A percentile compares a stretch with the other conserved stretches of the same genome.
phyloP scores from a whole-genome alignment of 1,140 invertebrate genomes.

The Ceratitis capitata region DNA sequence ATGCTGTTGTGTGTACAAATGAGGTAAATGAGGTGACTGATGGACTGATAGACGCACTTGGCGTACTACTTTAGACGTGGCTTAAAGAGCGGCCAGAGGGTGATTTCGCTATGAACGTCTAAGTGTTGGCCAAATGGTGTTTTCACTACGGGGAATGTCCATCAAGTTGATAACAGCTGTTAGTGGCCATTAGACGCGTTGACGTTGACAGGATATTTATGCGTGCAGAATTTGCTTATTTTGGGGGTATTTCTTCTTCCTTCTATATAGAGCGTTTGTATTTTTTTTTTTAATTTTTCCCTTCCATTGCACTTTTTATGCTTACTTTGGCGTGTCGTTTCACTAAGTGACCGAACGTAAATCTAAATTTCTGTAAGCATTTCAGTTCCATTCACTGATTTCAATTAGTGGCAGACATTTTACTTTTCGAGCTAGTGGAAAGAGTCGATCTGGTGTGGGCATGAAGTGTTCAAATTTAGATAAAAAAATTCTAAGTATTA shows the following conservation, averaged over 20 bases:
- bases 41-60: not conserved
- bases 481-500: not conserved
- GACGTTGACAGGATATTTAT: not conserved
- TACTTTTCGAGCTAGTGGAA: too few relatives aligned
- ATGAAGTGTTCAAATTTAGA: not conserved
- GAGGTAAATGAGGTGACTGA: conserved; percentile 12
- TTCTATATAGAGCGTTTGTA: too few relatives aligned
- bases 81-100: not conserved
- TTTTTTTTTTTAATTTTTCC: not conserved
- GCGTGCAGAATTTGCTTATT: not conserved
- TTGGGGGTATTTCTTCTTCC: too few relatives aligned
- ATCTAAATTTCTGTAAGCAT: not conserved
- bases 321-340: not conserved
- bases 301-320: not conserved
- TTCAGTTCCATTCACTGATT: conserved; percentile 32
- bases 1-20: not conserved
- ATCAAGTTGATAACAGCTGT: conserved; percentile 14
- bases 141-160: not conserved
- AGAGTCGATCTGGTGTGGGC: too few relatives aligned
- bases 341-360: not conserved
- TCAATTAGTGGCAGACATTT: conserved; percentile 27
- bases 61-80: not conserved
- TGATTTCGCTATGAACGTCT: not conserved
- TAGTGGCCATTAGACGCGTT: conserved; percentile 19
- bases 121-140: conserved; percentile 17